Base-by-base conservation (phyloP, 2,113 vertebrate species). In the Psammodynastes pulverulentus region DNA sequence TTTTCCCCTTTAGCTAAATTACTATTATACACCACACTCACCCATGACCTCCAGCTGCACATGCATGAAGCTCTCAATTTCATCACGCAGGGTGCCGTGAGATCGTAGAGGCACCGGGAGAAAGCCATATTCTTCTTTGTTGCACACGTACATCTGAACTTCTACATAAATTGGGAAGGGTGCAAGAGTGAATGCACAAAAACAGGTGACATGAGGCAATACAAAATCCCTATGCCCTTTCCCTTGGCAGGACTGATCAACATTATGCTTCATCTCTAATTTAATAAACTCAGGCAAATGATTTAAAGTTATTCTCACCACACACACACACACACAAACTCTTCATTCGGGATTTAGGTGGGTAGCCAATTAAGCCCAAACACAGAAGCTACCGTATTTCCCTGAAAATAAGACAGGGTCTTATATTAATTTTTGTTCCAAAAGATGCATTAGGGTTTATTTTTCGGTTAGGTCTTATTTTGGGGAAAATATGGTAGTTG, bases 111-210 rank as follows among this genome's bases (percentile, higher is more conserved):
- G 98, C 93, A 99, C 98, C 0, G 98, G 98, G 67, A 98, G 96
- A 95, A 97, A 97, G 67, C 98, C 99, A 1, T 98, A 99, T 0
- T 90, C 96, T 93, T 98, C 98, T 95, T 95, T 98, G 95, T 99
- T 99, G 85, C 98, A 98, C 4, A 99, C 95, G 29, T 98, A 99
- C 99, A 99, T 99, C 96, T 99, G 99, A 24, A 99, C 97, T 62
- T 98, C 98, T 99, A 96, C 9, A 85, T 23, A 54, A 49, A 39
- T 10, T 10, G 52, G 23, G 51, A 29, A 29, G 19, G 84, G 52
- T 3, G 48, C 21, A 4, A 88, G 84, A 91, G 86, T 49, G 13
- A 46, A 17, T 9, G 92, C 17, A 90, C 8, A 19, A 56, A 24
- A 67, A 4, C 49, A 89, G 34, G 48, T 15, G 34, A 2, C 21